phyloP scores from a whole-genome alignment of 2,113 vertebrate species.

The Zosterops japonicus region DNA sequence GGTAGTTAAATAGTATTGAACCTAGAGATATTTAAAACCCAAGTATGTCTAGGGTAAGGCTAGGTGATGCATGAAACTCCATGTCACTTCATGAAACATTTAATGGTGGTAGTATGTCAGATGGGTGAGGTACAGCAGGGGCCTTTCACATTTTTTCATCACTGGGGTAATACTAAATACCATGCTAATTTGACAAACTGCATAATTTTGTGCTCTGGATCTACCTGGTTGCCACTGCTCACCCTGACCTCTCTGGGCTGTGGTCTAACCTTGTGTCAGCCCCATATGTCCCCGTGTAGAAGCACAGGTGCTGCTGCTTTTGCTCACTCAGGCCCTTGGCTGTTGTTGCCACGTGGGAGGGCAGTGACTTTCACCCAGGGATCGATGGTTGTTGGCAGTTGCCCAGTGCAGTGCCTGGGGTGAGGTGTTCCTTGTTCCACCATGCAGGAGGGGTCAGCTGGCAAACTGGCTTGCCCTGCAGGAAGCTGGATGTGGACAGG shows the following conservation, averaged over 20 bases:
- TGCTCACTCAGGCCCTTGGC: not conserved
- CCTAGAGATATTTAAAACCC: constrained; percentile 9
- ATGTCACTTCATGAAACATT: not conserved
- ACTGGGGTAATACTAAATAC: not conserved
- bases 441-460: not conserved
- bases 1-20: constrained; percentile 76
- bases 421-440: not conserved
- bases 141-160: not conserved
- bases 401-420: rapidly evolving
- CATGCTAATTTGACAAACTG: not conserved
- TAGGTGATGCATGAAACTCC: not conserved
- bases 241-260: not conserved
- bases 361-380: not conserved
- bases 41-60: not conserved
- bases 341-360: not conserved
- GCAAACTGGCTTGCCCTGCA: not conserved
- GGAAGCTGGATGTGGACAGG: not conserved
- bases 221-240: not conserved
- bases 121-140: not conserved
- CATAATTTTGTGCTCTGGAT: not conserved
- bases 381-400: not conserved
- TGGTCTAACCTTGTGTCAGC: not conserved
- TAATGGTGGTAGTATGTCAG: not conserved
- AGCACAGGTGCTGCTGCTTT: not conserved
- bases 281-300: rapidly evolving